Base-by-base conservation (phyloP, 2,888 invertebrate species). In the Dioctria linearis region DNA sequence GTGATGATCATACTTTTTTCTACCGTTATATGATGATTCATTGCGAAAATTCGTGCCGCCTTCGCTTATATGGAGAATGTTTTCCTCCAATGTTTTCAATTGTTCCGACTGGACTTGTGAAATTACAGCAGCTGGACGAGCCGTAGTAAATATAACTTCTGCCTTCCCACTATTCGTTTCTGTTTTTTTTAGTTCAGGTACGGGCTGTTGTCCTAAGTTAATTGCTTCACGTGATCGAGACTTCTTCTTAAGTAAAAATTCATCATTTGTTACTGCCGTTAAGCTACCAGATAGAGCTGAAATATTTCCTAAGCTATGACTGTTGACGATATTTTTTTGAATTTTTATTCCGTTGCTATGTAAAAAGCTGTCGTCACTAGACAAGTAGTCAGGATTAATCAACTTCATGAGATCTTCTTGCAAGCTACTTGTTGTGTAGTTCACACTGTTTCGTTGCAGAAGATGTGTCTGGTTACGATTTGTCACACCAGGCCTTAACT, bases 361-460 rank as follows among this genome's bases (percentile, higher is more conserved):
- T 39, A 73, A 79, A 2, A 80, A 5, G 65, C 83, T 89, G 6
- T 86, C 85, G 40, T 88, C 87, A 78, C 81, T 83, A 5, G 90
- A 89, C 79, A 90, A 90, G 85, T 90, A 91, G 85, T 96, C 96
- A 0, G 95, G 96, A 88, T 95, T 95, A 85, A 97, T 97, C 42
- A 97, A 90, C 69, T 95, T 93, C 91, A 96, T 94, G 39, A 96
- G 90, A 86, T 97, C 97, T 87, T 97, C 96, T 90, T 96, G 94
- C 43, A 94, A 90, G 39, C 93, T 93, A 46, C 85, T 86, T n/a
- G 79, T 79, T 8, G 86, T 82, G 37, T 83, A 84, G 73, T 84
- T 86, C 0, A 85, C 84, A 65, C 85, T 86, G 42, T 85, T 84
- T 6, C 86, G 81, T 71, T 86, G 85, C 9, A 92, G 57, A 49